A percentile compares a stretch with the other conserved stretches of the same genome.
These are phyloP conservation scores for Pontoporia blainvillei DNA, from an alignment of 2,113 vertebrate species.

Conservation along the genomic window DNA sequence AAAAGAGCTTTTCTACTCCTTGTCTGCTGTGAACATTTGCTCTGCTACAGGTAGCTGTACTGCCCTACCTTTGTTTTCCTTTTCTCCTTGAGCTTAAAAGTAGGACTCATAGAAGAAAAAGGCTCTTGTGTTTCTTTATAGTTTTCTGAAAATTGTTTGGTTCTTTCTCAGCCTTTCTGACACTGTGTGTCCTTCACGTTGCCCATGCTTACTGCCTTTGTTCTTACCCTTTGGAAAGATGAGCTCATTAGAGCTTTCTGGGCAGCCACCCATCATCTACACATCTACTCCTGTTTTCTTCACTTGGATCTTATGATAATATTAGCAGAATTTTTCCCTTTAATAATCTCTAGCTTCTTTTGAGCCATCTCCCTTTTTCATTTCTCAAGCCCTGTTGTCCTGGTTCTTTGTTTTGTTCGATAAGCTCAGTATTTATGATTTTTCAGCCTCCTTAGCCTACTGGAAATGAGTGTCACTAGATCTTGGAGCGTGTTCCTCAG, in stretches of 20 bases:
- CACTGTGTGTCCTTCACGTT: not conserved
- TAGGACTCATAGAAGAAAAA: not conserved
- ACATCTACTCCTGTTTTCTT: not conserved
- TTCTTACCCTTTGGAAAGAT: not conserved
- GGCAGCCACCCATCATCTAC: not conserved
- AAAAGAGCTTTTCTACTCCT: not conserved
- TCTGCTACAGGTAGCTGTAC: not conserved
- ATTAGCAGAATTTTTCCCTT: not conserved
- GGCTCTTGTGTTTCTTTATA: not conserved
- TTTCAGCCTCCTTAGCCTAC: not conserved
- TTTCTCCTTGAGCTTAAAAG: not conserved
- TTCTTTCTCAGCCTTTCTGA: not conserved
- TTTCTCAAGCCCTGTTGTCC: not conserved
- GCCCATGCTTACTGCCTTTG: not conserved
- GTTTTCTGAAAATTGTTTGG: not conserved
- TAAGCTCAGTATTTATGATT: not conserved
- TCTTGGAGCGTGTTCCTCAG: not conserved
- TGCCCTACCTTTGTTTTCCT: not conserved
- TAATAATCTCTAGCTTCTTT: not conserved
- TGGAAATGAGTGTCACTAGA: not conserved
- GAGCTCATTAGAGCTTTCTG: not conserved
- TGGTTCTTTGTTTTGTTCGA: conserved; percentile 11
- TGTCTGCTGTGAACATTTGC: not conserved
- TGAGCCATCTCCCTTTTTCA: not conserved
- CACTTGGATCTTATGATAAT: not conserved